Base-by-base conservation (phyloP, 2,797 vertebrate genomes). In the Phrynocephalus forsythii region DNA sequence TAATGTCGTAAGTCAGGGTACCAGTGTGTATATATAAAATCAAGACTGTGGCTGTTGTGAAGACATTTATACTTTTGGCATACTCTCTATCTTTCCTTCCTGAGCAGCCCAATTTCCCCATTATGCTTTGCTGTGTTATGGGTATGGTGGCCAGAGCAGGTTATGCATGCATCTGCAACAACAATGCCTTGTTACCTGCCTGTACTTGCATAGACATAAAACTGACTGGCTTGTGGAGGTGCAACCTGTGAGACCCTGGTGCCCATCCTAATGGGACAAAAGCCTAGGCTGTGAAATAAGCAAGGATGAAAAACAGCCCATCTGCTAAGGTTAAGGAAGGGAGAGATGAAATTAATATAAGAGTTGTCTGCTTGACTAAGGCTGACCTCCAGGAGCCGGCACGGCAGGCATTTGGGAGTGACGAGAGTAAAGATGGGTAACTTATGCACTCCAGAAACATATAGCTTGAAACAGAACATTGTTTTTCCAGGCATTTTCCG, bases 401-500 rank as follows among this genome's bases (percentile, higher is more conserved):
- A 84, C 69, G 63, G 91, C 89, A n/a, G 1, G 69, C 56, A 3
- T 66, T 81, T 52, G 84, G 86, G 85, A 73, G 91, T 91, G 69
- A 11, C 73, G 44, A 76, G 76, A 44, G 26, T 38, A 44, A 76
- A 52, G 56, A 44, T 48, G 2, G 91, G 87, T 90, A 91, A 82
- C 90, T 90, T 7, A 18, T 5, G 83, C 66, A 81, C 73, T 79
- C 16, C 87, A 88, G 66, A 16, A 72, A 75, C 75, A 89, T 48
- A 44, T 0, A 86, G 83, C 76, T 80, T 82, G 24, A 63, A 89
- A 90, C 66, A 89, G 82, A 88, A 88, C 3, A 68, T 72, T 72
- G 33, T 81, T 71, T 81, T 86, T 85, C 85, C 83, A 88, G 38
- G 56, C 0, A 2, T 87, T 90, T 87, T 85, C 88, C 79, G 80